Evolutionary conservation across 2,888 invertebrate genomes (phyloP).

Genomic region (Macaria notata): DNA sequence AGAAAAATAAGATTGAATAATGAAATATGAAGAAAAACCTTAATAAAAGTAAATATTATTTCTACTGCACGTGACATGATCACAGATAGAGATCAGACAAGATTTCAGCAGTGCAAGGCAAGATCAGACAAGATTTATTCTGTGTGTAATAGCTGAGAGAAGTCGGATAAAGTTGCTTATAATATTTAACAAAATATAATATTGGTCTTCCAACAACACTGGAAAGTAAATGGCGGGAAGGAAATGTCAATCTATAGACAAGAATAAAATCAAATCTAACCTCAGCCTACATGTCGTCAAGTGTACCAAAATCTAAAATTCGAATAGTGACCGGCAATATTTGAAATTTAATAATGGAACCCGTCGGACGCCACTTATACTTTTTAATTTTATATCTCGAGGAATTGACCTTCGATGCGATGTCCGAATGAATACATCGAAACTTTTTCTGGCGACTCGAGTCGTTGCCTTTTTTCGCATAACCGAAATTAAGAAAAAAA

Average conservation of each 20-base stretch:
- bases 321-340: constrained; percentile 72
- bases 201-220: too few relatives aligned
- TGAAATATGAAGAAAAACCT: too few relatives aligned
- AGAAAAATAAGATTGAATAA: too few relatives aligned
- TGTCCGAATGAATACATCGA: constrained; percentile 71
- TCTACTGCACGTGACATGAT: too few relatives aligned
- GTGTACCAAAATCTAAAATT: constrained; percentile 68
- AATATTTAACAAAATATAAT: constrained; percentile 33
- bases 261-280: constrained; percentile 14
- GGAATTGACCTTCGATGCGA: constrained; percentile 70
- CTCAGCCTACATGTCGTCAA: constrained; percentile 26
- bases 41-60: too few relatives aligned
- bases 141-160: too few relatives aligned
- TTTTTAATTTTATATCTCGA: constrained; percentile 78
- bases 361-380: constrained; percentile 69
- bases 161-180: too few relatives aligned
- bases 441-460: constrained; percentile 56
- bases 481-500: constrained; percentile 29
- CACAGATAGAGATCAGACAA: too few relatives aligned
- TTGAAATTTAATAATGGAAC: constrained; percentile 75
- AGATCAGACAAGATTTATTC: too few relatives aligned
- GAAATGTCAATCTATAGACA: constrained; percentile 47
- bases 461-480: constrained; percentile 49
- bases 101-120: too few relatives aligned
- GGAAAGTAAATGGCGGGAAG: constrained; percentile 45